Base-by-base conservation (phyloP, 2,113 vertebrate genomes). In the Halichoeres trimaculatus region DNA sequence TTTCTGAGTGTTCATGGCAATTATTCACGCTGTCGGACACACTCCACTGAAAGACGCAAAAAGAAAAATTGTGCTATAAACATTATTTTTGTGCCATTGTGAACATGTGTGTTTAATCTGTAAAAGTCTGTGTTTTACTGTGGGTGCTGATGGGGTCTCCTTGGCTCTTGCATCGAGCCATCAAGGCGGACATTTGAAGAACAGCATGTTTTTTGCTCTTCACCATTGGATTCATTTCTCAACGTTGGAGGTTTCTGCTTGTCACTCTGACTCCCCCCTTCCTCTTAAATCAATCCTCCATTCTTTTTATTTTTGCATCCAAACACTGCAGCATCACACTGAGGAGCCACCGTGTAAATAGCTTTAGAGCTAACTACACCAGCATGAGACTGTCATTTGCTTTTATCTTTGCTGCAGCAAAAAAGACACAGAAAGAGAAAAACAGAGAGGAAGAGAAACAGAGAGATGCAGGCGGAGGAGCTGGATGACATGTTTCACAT, bases 401-500 rank as follows among this genome's bases (percentile, higher is more conserved):
- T 77, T 85, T 82, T 61, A 82, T 85, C 64, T 80, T 71, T 38
- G 40, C 60, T 58, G 51, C 56, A 59, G 48, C 67, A 57, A 36
- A 67, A 67, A 36, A 53, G 23, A 71, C 20, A 55, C 34, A 1
- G n/a, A 62, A 23, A 76, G 3, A 55, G 11, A 67, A 11, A 55
- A 11, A 35, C 13, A 61, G 23, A 67, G 23, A 47, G 19, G 24
- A 2, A 47, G 40, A 58, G 43, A 54, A n/a, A 64, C 23, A 53
- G 47, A 74, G 40, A 30, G 30, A 67, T 19, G 10, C 2, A 70
- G 41, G 59, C 47, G 58, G 45, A 81, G 74, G 41, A 60, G 81
- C 62, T 26, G 75, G 47, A 80, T 64, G 55, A 77, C 57, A 40
- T 58, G 64, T 74, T 80, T 66, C 55, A 84, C 81, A 79, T 76